A percentile compares a stretch with the other conserved stretches of the same genome.
Conservation (phyloP, 1,140 invertebrate genomes). For the Dendrolimus kikuchii region DNA sequence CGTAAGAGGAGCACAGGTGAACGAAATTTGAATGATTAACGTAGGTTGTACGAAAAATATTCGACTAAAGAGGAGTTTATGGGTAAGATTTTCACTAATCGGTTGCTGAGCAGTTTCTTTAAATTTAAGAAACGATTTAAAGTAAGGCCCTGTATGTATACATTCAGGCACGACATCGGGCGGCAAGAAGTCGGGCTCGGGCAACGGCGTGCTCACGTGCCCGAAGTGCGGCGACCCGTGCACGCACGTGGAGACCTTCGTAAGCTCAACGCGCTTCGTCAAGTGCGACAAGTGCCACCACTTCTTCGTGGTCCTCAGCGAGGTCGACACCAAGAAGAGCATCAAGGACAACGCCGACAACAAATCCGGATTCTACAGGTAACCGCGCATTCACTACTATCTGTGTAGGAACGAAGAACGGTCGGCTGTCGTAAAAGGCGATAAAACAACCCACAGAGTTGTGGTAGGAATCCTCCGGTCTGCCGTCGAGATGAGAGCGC, state of each 20-base stretch:
- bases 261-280: conserved; percentile 96
- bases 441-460: no score
- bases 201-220: conserved; percentile 74
- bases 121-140: no score
- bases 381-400: conserved; percentile 8
- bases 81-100: no score
- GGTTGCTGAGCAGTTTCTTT: no score
- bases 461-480: no score
- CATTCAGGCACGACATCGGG: conserved; percentile 37
- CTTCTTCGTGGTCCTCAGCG: conserved; percentile 97
- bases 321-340: conserved; percentile 89
- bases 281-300: conserved; percentile 99
- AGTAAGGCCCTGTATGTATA: neutral
- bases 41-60: no score
- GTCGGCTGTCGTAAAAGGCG: no score
- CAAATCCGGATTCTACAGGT: conserved; percentile 75
- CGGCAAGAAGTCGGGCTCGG: conserved; percentile 45
- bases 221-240: conserved; percentile 97
- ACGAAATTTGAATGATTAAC: no score
- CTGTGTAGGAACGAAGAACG: no score
- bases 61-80: no score
- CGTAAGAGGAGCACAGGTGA: no score
- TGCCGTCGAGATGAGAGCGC: no score
- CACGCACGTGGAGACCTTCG: conserved; percentile 96
- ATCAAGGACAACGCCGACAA: conserved; percentile 84